Evolutionary conservation across 2,113 vertebrate genomes (phyloP).

Genomic region (Pterophyllum scalare): DNA sequence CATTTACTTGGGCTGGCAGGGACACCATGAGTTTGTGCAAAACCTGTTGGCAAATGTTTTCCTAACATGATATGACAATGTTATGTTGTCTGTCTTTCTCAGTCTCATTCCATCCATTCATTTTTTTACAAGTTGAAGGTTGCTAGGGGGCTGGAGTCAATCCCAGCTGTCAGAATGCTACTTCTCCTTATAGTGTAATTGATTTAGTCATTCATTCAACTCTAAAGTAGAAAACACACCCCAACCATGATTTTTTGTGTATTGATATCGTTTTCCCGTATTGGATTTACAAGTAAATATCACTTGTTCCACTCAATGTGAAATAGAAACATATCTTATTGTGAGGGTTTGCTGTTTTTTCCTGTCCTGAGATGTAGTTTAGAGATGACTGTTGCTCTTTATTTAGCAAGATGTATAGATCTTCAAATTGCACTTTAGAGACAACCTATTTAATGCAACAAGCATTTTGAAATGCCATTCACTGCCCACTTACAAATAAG

Average conservation of each 20-base stretch:
- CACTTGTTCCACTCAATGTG: background rate
- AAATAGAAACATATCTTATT: background rate
- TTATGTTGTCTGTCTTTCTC: background rate
- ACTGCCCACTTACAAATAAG: no score
- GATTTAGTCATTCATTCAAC: background rate
- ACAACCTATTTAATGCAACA: background rate
- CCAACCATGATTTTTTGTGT: background rate
- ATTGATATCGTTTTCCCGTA: background rate
- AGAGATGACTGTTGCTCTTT: background rate
- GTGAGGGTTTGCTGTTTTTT: background rate
- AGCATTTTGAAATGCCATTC: background rate
- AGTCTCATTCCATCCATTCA: background rate
- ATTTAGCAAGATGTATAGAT: background rate
- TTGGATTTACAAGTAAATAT: background rate
- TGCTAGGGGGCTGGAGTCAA: background rate
- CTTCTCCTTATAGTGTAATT: background rate
- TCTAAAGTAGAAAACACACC: background rate
- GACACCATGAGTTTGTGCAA: background rate
- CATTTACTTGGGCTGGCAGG: background rate
- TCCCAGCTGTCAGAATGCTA: background rate
- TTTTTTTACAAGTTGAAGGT: background rate
- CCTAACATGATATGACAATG: background rate
- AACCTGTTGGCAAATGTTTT: background rate
- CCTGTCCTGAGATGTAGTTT: background rate
- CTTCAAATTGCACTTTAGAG: background rate